Conservation (phyloP, 2,888 invertebrate species). For the Brenthis daphne region DNA sequence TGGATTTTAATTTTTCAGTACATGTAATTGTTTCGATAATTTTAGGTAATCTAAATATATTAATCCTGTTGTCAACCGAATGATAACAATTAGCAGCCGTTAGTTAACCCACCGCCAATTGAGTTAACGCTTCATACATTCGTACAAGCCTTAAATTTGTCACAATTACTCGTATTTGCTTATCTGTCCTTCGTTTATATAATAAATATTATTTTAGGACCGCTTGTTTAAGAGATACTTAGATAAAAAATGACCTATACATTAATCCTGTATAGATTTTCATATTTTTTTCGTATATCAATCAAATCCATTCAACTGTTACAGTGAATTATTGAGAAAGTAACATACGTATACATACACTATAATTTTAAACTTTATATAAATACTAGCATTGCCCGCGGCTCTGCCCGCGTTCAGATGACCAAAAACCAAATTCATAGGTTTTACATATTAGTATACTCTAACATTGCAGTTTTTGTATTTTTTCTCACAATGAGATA, state of each 20-base stretch:
- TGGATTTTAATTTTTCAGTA: neutral
- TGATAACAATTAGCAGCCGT: conserved; percentile 9
- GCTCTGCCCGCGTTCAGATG: no score
- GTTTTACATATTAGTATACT: no score
- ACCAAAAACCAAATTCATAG: no score
- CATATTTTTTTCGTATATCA: no score
- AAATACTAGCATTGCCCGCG: no score
- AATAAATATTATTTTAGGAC: neutral
- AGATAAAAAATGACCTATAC: neutral
- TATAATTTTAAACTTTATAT: no score
- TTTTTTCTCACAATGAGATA: no score
- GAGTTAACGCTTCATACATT: neutral
- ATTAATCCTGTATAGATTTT: no score
- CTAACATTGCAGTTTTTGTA: no score
- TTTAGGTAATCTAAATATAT: conserved; percentile 3
- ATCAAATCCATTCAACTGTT: no score
- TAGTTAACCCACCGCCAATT: conserved; percentile 11
- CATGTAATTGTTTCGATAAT: neutral
- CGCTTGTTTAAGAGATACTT: neutral
- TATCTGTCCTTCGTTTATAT: neutral
- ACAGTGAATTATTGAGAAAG: no score
- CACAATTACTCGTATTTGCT: neutral
- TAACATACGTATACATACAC: no score
- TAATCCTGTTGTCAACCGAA: neutral
- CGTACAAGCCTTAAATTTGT: conserved; percentile 2